Conservation (phyloP, 2,113 vertebrate species). For the Bungarus multicinctus region DNA sequence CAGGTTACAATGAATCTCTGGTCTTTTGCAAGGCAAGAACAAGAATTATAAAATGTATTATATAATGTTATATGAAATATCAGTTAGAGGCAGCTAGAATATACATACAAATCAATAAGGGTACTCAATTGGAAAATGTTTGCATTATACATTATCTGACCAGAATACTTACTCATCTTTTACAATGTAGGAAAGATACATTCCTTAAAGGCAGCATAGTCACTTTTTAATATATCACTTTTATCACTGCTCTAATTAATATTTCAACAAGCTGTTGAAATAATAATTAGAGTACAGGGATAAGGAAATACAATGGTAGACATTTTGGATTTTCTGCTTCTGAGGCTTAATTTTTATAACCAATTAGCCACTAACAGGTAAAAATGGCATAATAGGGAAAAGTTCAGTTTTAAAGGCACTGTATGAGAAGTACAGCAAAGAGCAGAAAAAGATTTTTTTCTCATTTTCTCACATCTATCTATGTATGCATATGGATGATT, state of each 20-base stretch:
- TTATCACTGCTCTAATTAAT: background rate
- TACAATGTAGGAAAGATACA: background rate
- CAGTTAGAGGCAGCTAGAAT: background rate
- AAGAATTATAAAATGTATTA: background rate
- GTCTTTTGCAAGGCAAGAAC: background rate
- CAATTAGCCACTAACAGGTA: background rate
- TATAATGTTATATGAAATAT: background rate
- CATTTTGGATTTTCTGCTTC: background rate
- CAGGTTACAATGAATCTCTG: background rate
- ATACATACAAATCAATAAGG: background rate
- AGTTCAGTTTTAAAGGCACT: background rate
- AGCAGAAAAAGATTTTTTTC: background rate
- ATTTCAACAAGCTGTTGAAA: background rate
- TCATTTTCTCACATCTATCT: background rate
- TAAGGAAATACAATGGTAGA: background rate
- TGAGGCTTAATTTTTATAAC: background rate
- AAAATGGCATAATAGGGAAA: background rate
- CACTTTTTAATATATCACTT: background rate
- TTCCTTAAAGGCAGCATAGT: background rate
- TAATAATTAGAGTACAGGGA: background rate
- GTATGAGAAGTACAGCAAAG: background rate
- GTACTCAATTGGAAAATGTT: background rate
- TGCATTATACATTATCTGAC: background rate
- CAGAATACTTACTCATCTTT: background rate
- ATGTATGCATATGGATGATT: background rate